A percentile compares a stretch with the other conserved stretches of the same genome.
phyloP scores from a whole-genome alignment of 64 coral and sea anemone genomes.

The Stichodactyla mertensii region DNA sequence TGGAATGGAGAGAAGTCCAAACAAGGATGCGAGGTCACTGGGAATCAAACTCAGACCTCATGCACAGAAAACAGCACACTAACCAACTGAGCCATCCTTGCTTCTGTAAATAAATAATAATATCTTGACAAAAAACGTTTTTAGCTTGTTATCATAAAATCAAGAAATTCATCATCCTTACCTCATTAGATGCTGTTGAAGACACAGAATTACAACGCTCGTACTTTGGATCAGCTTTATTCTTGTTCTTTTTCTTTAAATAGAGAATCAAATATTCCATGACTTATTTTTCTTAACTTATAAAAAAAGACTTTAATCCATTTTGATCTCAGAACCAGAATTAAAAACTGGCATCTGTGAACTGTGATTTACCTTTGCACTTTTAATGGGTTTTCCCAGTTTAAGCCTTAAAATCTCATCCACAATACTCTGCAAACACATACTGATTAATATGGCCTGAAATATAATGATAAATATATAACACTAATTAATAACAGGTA shows the following conservation, averaged over 20 bases:
- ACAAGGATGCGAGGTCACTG: too few species aligned
- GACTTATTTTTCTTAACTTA: not conserved
- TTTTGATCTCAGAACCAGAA: too few species aligned
- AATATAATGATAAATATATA: not conserved
- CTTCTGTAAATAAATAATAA: too few species aligned
- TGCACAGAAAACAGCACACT: too few species aligned
- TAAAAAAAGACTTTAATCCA: too few species aligned
- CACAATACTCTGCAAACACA: slow-evolving; percentile 94
- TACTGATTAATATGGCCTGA: slow-evolving; percentile 85
- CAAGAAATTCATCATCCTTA: not conserved
- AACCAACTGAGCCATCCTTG: too few species aligned
- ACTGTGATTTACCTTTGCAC: slow-evolving; percentile 1
- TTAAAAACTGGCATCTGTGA: not conserved
- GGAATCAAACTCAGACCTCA: too few species aligned
- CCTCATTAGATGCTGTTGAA: slow-evolving; percentile 72
- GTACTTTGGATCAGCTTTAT: slow-evolving; percentile 7
- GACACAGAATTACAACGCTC: slow-evolving; percentile 53
- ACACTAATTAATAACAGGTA: too few species aligned
- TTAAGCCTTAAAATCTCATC: slow-evolving; percentile 95
- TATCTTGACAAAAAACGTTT: too few species aligned
- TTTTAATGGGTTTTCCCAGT: slow-evolving; percentile 46
- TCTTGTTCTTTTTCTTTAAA: slow-evolving; percentile 28
- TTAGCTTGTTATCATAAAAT: too few species aligned
- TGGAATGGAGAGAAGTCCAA: too few species aligned
- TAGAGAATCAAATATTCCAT: not conserved